Evolutionary conservation across 2,888 invertebrate species (phyloP).

Genomic region (Drosophila cognata): DNA sequence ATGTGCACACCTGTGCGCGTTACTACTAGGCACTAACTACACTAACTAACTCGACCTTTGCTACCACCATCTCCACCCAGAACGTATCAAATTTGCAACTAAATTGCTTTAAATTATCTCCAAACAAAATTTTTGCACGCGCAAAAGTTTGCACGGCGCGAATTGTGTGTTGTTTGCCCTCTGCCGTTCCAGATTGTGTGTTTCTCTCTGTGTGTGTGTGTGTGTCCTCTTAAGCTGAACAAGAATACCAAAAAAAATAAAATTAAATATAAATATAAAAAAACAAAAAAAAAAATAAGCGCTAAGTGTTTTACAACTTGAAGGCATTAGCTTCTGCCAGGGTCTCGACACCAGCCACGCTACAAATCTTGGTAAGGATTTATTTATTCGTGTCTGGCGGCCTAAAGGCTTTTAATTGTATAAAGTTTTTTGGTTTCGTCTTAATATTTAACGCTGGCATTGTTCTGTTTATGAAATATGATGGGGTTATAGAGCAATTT

Average conservation of each 20-base stretch:
- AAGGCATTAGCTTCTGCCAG: conserved; percentile 67
- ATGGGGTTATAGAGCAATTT: conserved; percentile 10
- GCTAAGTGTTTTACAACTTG: conserved; percentile 81
- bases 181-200: conserved; percentile 13
- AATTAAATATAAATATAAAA: not conserved
- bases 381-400: conserved; percentile 15
- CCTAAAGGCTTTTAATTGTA: conserved; percentile 47
- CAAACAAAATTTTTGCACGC: conserved; percentile 62
- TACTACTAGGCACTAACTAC: conserved; percentile 30
- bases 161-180: conserved; percentile 35
- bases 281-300: conserved; percentile 58
- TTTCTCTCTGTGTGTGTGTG: conserved; percentile 12
- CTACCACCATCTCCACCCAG: conserved; percentile 19
- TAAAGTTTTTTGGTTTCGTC: conserved; percentile 27
- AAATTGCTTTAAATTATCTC: conserved; percentile 80
- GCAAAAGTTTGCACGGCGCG: conserved; percentile 53
- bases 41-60: conserved; percentile 12
- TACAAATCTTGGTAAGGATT: conserved; percentile 71
- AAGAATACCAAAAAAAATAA: conserved; percentile 21
- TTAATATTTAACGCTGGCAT: conserved; percentile 11
- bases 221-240: conserved; percentile 19
- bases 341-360: conserved; percentile 16
- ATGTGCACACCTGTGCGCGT: conserved; percentile 73
- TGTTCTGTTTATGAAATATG: conserved; percentile 13
- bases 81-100: conserved; percentile 77